A percentile compares a stretch with the other conserved stretches of the same genome.
phyloP scores from a whole-genome alignment of 2,113 vertebrate species.

The Blennius ocellaris region DNA sequence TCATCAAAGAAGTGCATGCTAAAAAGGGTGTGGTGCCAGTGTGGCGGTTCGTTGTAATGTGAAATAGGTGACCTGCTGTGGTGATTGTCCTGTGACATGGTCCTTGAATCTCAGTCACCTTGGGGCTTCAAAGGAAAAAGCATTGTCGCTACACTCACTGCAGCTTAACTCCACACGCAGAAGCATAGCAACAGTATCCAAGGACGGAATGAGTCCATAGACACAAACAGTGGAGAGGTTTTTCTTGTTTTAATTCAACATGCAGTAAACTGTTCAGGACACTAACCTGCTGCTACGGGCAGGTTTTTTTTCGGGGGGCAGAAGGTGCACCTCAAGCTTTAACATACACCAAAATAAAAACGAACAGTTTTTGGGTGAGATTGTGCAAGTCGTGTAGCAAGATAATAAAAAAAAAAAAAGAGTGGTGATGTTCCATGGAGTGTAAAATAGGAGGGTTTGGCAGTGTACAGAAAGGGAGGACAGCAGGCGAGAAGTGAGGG shows the following conservation, averaged over 20 bases:
- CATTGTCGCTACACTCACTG: neutral
- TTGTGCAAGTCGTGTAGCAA: constrained; percentile 30
- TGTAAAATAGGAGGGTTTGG: constrained; percentile 66
- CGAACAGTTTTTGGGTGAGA: constrained; percentile 45
- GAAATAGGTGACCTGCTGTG: constrained; percentile 6
- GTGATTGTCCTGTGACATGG: constrained; percentile 4
- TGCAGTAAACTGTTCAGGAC: constrained; percentile 19
- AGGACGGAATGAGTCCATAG: constrained; percentile 14
- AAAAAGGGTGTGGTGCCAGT: neutral
- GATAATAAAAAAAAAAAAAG: constrained; percentile 35
- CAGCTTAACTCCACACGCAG: constrained; percentile 6
- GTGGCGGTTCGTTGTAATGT: neutral
- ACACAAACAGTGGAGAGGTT: constrained; percentile 24
- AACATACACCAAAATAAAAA: constrained; percentile 33
- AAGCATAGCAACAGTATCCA: constrained; percentile 30
- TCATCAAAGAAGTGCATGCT: neutral
- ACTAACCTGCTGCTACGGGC: neutral
- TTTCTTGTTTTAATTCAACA: constrained; percentile 22
- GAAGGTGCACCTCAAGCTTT: constrained; percentile 12
- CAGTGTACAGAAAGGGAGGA: constrained; percentile 39
- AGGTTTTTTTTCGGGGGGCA: neutral
- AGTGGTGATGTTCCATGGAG: constrained; percentile 49
- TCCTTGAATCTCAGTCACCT: constrained; percentile 16
- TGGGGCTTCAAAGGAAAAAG: constrained; percentile 4
- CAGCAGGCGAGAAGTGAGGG: constrained; percentile 29